A percentile compares a stretch with the other conserved stretches of the same genome.
phyloP scores from a whole-genome alignment of 1,140 invertebrate genomes.

The Colletes gigas region DNA sequence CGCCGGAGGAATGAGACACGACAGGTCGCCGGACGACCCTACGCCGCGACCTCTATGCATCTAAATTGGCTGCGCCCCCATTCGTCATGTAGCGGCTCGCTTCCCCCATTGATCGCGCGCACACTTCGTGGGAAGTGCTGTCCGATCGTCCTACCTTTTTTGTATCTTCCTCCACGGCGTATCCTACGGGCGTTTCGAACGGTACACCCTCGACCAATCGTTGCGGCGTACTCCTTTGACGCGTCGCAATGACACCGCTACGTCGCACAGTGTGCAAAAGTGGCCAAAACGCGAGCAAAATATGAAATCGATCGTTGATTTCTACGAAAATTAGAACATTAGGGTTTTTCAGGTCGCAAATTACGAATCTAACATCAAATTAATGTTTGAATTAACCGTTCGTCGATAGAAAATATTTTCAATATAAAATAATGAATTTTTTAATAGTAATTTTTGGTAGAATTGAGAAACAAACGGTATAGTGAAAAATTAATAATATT shows the following conservation, averaged over 20 bases:
- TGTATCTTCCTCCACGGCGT: constrained; percentile 12
- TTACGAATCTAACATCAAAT: no score
- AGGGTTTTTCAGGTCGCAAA: no score
- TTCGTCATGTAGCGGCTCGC: constrained; percentile 55
- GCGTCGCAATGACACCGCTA: background rate
- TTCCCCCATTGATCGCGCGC: constrained; percentile 53
- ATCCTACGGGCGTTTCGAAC: constrained; percentile 22
- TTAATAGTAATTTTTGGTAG: no score
- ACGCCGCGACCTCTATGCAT: constrained; percentile 59
- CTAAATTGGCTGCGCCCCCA: constrained; percentile 59
- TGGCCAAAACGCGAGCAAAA: no score
- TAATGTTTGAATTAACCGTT: no score
- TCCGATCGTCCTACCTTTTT: constrained; percentile 34
- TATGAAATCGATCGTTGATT: no score
- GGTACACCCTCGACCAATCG: constrained; percentile 31
- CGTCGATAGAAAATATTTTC: no score
- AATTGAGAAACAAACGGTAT: no score
- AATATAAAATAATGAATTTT: no score
- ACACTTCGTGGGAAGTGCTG: constrained; percentile 52
- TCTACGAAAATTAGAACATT: no score
- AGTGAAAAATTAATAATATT: no score
- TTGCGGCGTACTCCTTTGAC: constrained; percentile 15
- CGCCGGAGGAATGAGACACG: constrained; percentile 54
- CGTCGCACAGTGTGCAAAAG: no score
- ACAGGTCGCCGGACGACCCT: constrained; percentile 58